These are phyloP conservation scores for Crypturellus tataupa DNA, from an alignment of 2,797 vertebrate species.

Conservation along the genomic window DNA sequence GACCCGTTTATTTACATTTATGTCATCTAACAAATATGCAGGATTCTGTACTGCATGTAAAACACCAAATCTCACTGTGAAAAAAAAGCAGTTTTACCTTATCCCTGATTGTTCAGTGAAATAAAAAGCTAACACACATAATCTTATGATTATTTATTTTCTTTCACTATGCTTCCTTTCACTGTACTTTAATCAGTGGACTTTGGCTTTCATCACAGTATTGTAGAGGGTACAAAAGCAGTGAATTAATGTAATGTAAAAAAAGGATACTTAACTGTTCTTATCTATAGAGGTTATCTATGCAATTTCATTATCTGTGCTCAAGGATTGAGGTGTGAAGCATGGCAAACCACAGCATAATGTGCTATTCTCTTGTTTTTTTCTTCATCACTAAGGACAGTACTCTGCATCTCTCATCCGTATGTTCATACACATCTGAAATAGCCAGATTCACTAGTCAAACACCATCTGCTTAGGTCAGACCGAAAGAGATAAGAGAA, in stretches of 20 bases:
- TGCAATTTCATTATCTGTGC: background rate
- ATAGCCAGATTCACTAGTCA: background rate
- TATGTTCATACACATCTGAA: background rate
- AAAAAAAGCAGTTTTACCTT: background rate
- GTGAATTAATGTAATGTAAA: background rate
- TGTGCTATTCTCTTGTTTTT: background rate
- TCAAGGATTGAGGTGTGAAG: background rate
- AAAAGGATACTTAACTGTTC: background rate
- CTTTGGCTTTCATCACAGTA: background rate
- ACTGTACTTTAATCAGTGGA: background rate
- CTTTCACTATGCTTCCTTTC: background rate
- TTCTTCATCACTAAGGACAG: background rate
- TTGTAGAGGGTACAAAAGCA: background rate
- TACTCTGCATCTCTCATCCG: background rate
- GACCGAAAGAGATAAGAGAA: background rate
- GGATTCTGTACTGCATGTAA: background rate
- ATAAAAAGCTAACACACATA: background rate
- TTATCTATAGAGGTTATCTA: background rate
- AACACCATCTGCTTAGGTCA: background rate
- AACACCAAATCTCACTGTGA: background rate
- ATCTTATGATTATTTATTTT: background rate
- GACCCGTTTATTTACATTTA: rapidly evolving
- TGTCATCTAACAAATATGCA: background rate
- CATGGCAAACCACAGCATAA: background rate
- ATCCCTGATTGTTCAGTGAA: background rate